Conservation (phyloP, 2,888 invertebrate genomes). For the Erebia ligea region DNA sequence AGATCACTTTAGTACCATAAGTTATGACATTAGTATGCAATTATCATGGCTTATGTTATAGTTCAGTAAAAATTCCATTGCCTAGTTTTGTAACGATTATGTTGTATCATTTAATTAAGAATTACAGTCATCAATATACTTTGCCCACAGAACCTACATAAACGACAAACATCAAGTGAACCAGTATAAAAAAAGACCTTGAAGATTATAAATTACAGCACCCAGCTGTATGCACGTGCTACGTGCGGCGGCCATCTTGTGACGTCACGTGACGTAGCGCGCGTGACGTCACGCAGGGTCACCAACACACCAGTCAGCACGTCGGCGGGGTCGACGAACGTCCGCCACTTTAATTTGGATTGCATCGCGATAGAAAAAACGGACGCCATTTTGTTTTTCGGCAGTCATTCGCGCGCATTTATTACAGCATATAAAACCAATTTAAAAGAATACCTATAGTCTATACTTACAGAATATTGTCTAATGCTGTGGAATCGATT, state of each 20-base stretch:
- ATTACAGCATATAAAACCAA: constrained; percentile 14
- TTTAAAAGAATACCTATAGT: not conserved
- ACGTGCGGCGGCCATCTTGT: constrained; percentile 54
- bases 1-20: no score
- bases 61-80: no score
- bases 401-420: constrained; percentile 44
- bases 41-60: no score
- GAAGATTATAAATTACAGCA: constrained; percentile 48
- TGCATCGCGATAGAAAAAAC: constrained; percentile 59
- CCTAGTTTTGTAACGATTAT: not conserved
- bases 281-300: constrained; percentile 56
- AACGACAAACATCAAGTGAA: constrained; percentile 40
- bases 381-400: constrained; percentile 62
- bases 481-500: not conserved
- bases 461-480: not conserved
- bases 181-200: constrained; percentile 48
- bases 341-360: constrained; percentile 78
- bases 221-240: constrained; percentile 51
- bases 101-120: no score
- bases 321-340: constrained; percentile 72
- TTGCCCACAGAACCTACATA: constrained; percentile 23
- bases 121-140: not conserved
- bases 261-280: constrained; percentile 66
- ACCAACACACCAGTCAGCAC: constrained; percentile 46
- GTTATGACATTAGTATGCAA: no score